Conservation (phyloP, 2,888 invertebrate species). For the Caenorhabditis sulstoni region DNA sequence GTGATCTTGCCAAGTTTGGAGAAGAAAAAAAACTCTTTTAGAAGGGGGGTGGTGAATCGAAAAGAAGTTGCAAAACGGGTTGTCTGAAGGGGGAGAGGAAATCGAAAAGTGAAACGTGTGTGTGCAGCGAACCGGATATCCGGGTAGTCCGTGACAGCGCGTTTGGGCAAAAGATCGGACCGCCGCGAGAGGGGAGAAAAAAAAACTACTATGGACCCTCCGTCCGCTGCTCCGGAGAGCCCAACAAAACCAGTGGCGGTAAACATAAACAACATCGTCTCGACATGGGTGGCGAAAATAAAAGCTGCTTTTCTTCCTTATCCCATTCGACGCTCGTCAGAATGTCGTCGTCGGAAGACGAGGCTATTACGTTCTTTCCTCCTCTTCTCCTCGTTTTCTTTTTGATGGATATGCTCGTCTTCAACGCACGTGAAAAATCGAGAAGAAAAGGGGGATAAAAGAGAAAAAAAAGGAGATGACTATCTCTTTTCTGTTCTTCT, state of each 20-base stretch:
- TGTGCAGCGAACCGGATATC: conserved; percentile 18
- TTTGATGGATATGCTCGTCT: neutral
- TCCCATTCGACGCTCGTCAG: neutral
- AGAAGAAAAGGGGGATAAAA: neutral
- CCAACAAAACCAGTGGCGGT: conserved; percentile 5
- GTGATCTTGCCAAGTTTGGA: neutral
- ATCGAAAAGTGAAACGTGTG: conserved; percentile 9
- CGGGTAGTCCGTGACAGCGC: neutral
- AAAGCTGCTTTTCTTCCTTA: conserved; percentile 34
- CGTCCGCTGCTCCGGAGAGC: no score
- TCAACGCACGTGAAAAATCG: no score
- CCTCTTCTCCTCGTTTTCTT: neutral
- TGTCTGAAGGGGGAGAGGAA: neutral
- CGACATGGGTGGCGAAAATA: conserved; percentile 1
- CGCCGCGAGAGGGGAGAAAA: neutral
- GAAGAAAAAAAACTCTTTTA: neutral
- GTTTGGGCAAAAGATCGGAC: neutral
- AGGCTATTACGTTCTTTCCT: conserved; percentile 44
- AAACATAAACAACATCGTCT: conserved; percentile 49
- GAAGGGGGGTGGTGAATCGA: no score
- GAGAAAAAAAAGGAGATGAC: neutral
- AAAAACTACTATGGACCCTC: neutral
- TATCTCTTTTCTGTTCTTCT: no score
- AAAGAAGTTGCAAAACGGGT: neutral
- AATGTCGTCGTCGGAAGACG: conserved; percentile 31